Conservation (phyloP, 2,113 vertebrate genomes). For the Anthoscopus minutus region DNA sequence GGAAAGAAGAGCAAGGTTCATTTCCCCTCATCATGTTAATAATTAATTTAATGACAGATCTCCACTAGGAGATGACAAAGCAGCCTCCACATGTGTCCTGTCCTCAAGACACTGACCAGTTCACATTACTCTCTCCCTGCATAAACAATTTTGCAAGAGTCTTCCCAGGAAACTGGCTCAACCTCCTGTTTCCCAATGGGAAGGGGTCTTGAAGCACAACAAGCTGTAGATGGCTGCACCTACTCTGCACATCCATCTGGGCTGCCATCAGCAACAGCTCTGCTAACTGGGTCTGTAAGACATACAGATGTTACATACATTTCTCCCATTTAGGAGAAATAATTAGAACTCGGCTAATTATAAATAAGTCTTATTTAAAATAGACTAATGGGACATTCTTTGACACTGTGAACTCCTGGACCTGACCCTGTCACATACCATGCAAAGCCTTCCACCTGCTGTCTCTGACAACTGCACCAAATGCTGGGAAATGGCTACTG, state of each 20-base stretch:
- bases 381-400: no score
- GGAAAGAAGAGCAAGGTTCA: not conserved
- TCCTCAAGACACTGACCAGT: not conserved
- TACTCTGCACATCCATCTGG: not conserved
- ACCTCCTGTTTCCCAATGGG: not conserved
- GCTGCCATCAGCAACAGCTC: not conserved
- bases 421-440: not conserved
- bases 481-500: not conserved
- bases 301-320: no score
- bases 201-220: not conserved
- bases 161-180: not conserved
- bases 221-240: not conserved
- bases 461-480: not conserved
- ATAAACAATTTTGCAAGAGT: not conserved
- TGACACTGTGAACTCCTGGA: not conserved
- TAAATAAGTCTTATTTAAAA: no score
- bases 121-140: not conserved
- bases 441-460: not conserved
- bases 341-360: no score
- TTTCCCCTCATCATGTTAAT: not conserved
- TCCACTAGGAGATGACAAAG: not conserved
- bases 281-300: not conserved
- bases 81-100: not conserved
- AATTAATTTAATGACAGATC: not conserved
- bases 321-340: no score